A percentile compares a stretch with the other conserved stretches of the same genome.
phyloP scores from a whole-genome alignment of 2,113 vertebrate species.

The Chlorocebus sabaeus region DNA sequence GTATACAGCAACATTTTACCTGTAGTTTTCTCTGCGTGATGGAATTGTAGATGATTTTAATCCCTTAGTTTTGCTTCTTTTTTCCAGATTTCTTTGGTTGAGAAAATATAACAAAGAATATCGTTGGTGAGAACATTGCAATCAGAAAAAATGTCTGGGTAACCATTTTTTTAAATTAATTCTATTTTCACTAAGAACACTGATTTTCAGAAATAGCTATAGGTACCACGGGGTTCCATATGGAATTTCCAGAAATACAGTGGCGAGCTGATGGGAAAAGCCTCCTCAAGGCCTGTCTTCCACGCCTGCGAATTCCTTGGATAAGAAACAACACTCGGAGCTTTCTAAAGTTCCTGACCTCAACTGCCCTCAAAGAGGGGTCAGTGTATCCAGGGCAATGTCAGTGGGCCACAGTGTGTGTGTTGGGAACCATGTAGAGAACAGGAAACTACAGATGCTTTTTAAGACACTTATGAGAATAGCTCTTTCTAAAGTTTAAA shows the following conservation, averaged over 20 bases:
- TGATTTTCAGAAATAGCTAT: not conserved
- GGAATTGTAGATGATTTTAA: not conserved
- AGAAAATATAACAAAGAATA: not conserved
- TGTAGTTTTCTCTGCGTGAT: not conserved
- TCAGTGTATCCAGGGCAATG: rapidly evolving
- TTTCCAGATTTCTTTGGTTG: not conserved
- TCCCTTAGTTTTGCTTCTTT: not conserved
- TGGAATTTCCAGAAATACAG: not conserved
- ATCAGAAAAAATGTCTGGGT: not conserved
- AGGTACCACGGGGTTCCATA: not conserved
- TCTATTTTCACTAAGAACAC: not conserved
- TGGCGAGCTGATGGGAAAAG: not conserved
- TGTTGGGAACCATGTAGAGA: not conserved
- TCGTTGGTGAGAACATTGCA: not conserved
- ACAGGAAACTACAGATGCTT: not conserved
- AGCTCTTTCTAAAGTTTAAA: not conserved
- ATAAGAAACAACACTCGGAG: not conserved
- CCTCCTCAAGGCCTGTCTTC: not conserved
- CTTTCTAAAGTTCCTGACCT: not conserved
- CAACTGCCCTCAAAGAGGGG: not conserved
- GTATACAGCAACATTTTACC: not conserved
- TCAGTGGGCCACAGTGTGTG: rapidly evolving
- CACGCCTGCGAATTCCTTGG: not conserved
- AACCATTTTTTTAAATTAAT: not conserved
- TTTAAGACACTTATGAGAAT: not conserved